phyloP scores from a whole-genome alignment of 2,797 vertebrate genomes.

The Melopsittacus undulatus region DNA sequence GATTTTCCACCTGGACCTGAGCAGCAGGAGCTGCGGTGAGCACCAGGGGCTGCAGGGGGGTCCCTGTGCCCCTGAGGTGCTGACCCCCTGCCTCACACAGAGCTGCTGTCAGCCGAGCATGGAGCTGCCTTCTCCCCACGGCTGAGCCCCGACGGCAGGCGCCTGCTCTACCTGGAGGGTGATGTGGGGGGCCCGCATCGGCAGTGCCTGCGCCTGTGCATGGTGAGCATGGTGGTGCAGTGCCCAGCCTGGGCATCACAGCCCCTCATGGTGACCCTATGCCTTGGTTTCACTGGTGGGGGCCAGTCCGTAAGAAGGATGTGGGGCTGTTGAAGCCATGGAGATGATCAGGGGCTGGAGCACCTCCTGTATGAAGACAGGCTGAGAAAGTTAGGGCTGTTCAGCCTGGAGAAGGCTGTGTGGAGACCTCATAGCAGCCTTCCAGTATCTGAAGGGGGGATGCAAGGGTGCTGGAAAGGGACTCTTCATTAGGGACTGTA shows the following conservation, averaged over 20 bases:
- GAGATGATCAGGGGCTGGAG: background rate
- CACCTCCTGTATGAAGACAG: background rate
- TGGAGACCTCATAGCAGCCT: no score
- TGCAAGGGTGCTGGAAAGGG: no score
- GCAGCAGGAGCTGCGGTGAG: conserved; percentile 88
- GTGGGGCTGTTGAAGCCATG: background rate
- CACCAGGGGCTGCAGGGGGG: accelerated
- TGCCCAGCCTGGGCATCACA: background rate
- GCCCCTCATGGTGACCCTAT: accelerated
- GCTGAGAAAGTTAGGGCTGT: background rate
- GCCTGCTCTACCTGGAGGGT: conserved; percentile 88
- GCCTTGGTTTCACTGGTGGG: background rate
- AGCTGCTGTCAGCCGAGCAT: conserved; percentile 84
- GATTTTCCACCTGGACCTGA: conserved; percentile 91
- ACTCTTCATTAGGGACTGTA: no score
- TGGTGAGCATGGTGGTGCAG: conserved; percentile 79
- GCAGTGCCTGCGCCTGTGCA: conserved; percentile 86
- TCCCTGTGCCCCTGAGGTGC: accelerated
- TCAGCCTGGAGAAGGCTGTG: background rate
- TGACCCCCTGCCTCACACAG: conserved; percentile 65
- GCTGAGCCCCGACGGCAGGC: conserved; percentile 90
- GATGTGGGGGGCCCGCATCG: conserved; percentile 85
- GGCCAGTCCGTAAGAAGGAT: background rate
- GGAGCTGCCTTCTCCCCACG: conserved; percentile 85
- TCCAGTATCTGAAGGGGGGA: no score